Base-by-base conservation (phyloP, 2,113 vertebrate genomes). In the Nibea coibor region DNA sequence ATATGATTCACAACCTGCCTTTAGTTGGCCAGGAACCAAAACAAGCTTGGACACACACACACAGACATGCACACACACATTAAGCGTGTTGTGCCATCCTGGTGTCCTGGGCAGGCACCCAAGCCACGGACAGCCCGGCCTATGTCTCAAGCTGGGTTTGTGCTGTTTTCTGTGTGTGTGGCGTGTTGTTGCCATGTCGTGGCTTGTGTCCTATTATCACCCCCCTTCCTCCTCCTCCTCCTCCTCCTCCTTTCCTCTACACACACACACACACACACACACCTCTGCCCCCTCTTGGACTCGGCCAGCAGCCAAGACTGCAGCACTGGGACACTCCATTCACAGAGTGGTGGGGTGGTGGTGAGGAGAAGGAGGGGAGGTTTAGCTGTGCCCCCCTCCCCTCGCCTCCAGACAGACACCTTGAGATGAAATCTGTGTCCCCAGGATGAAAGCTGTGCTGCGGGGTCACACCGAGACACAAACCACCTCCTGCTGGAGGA, bases 121-220 rank as follows among this genome's bases (percentile, higher is more conserved):
- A 95, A 93, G 82, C 82, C 73, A 50, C 6, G 67, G 88, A 89
- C 93, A 92, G 86, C 75, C 43, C 51, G 54, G 80, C 61, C 82
- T 85, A 78, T 91, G 93, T 93, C 92, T 94, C 95, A 94, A 95
- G 94, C 93, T 96, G 94, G 91, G 84, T 71, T 66, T 90, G 88
- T 91, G 92, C 94, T 95, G 95, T 95, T 95, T 92, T 93, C 91
- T 89, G 88, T 90, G 93, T 92, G 89, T 91, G 90, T 84, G 88
- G 74, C 85, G 85, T 95, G 91, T 95, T 92, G 91, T 90, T 73
- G 59, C 88, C 93, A 91, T 95, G 93, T 94, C 80, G 54, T 80
- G 81, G 87, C 91, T 94, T 92, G 93, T 95, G 94, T 93, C 88
- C 91, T 92, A 95, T 96, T 95, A 95, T 95, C 91, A 93, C 92